Evolutionary conservation across 2,797 vertebrate genomes (phyloP).

Genomic region (Hirundo rustica): DNA sequence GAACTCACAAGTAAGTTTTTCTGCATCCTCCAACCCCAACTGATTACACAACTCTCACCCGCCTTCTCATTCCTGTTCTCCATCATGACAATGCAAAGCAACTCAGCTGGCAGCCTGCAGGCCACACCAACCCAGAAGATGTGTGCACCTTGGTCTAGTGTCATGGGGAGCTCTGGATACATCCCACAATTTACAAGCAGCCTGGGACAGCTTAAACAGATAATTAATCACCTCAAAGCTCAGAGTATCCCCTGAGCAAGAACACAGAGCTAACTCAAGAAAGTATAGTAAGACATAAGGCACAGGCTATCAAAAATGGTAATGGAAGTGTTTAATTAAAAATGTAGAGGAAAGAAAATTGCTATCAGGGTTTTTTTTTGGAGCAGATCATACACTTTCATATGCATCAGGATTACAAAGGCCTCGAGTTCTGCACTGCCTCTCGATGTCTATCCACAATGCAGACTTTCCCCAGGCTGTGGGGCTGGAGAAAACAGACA

Average conservation of each 20-base stretch:
- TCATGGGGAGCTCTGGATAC: fast-evolving
- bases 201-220: neutral
- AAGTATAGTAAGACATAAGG: neutral
- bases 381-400: neutral
- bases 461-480: neutral
- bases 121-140: neutral
- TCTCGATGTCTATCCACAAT: neutral
- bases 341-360: neutral
- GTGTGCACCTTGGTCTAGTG: neutral
- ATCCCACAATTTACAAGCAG: neutral
- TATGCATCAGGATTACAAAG: neutral
- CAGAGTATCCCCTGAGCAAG: neutral
- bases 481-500: neutral
- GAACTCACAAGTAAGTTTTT: neutral
- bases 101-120: neutral
- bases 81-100: neutral
- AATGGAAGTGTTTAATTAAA: neutral
- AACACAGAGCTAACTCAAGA: neutral
- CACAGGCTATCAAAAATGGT: neutral
- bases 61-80: neutral
- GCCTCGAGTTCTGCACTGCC: neutral
- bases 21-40: neutral
- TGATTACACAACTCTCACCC: neutral
- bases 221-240: neutral
- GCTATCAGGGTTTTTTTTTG: neutral